These are phyloP conservation scores for Agapornis roseicollis DNA, from an alignment of 2,113 vertebrate genomes.

Conservation along the genomic window DNA sequence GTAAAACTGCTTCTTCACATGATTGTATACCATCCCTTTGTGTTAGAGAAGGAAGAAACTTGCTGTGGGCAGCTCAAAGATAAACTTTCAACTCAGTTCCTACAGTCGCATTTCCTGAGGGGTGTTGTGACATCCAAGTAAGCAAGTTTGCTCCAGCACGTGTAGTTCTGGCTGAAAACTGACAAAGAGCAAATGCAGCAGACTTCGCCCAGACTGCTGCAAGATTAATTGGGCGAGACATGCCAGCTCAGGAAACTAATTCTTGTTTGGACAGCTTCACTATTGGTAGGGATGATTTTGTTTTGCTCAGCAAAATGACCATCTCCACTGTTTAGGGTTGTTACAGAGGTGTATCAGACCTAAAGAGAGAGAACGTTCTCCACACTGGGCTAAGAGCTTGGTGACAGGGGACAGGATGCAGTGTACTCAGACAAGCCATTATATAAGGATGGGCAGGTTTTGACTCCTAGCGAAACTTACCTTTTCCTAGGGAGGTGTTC, in stretches of 20 bases:
- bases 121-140: neutral
- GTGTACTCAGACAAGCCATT: neutral
- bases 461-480: neutral
- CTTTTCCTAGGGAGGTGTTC: neutral
- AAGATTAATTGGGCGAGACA: neutral
- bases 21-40: neutral
- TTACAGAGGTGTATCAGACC: neutral
- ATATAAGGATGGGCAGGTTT: neutral
- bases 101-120: neutral
- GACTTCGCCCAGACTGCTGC: neutral
- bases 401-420: accelerated
- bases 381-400: neutral
- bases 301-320: neutral
- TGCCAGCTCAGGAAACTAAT: neutral
- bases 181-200: neutral
- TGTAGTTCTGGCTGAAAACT: neutral
- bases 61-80: neutral
- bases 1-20: neutral
- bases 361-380: neutral
- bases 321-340: neutral
- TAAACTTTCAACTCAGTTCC: neutral
- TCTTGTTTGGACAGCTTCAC: neutral
- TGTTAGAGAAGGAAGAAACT: neutral
- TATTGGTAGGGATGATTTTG: neutral
- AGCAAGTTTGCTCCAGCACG: neutral